phyloP scores from a whole-genome alignment of 2,113 vertebrate genomes.

The Ptilorrhoa leucosticta region DNA sequence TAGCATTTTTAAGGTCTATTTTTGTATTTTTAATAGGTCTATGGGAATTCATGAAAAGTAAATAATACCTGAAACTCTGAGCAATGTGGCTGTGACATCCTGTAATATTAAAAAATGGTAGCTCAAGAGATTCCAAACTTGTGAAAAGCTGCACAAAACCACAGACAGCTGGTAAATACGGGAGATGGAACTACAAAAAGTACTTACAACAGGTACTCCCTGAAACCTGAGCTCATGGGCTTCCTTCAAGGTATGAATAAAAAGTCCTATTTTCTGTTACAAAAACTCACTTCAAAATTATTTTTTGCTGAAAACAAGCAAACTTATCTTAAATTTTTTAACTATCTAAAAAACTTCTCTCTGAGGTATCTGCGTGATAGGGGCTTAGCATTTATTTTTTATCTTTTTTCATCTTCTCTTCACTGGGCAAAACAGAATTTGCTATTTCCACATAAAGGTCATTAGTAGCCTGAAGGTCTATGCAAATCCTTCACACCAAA shows the following conservation, averaged over 20 bases:
- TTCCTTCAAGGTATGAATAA: not conserved
- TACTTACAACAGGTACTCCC: not conserved
- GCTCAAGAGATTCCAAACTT: not conserved
- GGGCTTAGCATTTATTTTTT: not conserved
- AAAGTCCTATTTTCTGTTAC: not conserved
- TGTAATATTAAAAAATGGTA: not conserved
- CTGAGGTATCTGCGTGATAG: not conserved
- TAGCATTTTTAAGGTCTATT: not conserved
- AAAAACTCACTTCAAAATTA: not conserved
- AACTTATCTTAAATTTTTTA: not conserved
- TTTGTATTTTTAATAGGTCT: not conserved
- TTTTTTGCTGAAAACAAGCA: not conserved
- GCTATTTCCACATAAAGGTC: conserved; percentile 75
- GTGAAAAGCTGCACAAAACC: not conserved
- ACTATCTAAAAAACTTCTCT: not conserved
- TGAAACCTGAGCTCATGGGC: not conserved
- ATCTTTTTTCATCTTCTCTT: conserved; percentile 10
- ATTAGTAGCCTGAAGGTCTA: conserved; percentile 78
- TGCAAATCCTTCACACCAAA: conserved; percentile 76
- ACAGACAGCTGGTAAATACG: not conserved
- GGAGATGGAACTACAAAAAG: not conserved
- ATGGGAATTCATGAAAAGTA: not conserved
- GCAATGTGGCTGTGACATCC: not conserved
- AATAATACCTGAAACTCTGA: not conserved
- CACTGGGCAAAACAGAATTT: conserved; percentile 31